Conservation (phyloP, 2,888 invertebrate species). For the Conomelus anceps region DNA sequence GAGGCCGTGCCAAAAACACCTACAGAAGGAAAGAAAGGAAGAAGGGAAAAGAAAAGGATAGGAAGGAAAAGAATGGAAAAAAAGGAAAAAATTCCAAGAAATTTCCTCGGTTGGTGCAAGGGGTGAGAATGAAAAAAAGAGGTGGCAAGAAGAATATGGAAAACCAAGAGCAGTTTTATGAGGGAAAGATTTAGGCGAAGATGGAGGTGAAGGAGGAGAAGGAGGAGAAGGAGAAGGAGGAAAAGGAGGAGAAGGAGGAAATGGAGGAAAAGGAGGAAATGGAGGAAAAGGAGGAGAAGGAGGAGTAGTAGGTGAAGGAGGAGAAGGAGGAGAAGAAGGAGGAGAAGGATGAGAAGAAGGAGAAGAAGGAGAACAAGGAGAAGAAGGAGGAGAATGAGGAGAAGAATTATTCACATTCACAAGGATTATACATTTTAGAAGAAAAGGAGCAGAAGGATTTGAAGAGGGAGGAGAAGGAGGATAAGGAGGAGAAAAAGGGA, state of each 20-base stretch:
- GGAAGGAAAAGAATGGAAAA: neutral
- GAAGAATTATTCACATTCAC: too few species aligned
- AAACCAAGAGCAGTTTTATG: neutral
- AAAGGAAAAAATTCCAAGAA: too few species aligned
- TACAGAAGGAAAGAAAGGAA: neutral
- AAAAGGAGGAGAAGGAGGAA: neutral
- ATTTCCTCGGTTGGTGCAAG: too few species aligned
- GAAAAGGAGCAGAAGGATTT: neutral
- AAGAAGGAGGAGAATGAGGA: neutral
- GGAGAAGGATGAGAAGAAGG: neutral
- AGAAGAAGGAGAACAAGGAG: neutral
- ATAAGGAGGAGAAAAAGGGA: neutral
- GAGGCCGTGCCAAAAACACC: neutral
- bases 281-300: neutral
- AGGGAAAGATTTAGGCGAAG: neutral
- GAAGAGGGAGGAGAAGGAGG: neutral
- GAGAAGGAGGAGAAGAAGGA: neutral
- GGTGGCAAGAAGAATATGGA: neutral
- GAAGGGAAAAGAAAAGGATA: neutral
- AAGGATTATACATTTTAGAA: too few species aligned
- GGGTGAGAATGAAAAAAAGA: neutral
- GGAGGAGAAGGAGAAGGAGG: neutral
- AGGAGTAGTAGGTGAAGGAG: neutral
- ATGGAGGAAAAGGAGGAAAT: neutral
- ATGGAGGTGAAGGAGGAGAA: neutral